Conservation (phyloP, 2,888 invertebrate species). For the Tipula vernalis region DNA sequence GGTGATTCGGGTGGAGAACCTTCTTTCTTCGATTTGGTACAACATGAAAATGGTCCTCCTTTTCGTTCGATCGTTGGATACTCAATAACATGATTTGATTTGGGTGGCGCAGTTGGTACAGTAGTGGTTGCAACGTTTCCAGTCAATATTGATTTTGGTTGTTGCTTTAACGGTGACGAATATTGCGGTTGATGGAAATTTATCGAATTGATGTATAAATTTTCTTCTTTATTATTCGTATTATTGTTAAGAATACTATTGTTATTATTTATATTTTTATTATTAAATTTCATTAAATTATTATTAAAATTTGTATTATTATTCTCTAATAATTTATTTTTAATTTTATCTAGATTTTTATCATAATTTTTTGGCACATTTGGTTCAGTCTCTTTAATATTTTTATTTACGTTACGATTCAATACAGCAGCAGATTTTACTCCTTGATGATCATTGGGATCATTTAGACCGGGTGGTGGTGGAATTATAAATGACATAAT, state of each 20-base stretch:
- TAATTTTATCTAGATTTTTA: conserved; percentile 19
- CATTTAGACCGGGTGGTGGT: conserved; percentile 52
- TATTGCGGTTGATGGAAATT: background rate
- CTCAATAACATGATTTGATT: conserved; percentile 44
- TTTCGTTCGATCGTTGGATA: conserved; percentile 61
- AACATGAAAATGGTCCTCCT: conserved; percentile 54
- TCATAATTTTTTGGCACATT: conserved; percentile 24
- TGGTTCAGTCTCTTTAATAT: conserved; percentile 24
- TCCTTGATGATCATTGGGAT: conserved; percentile 21
- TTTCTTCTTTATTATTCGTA: conserved; percentile 20
- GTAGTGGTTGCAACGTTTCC: background rate
- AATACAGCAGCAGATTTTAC: conserved; percentile 23
- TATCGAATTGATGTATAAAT: conserved; percentile 41
- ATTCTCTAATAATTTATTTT: conserved; percentile 11
- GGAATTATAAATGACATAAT: conserved; percentile 77
- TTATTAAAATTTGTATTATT: background rate
- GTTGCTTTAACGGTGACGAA: background rate
- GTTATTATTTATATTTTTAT: conserved; percentile 6
- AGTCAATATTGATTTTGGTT: background rate
- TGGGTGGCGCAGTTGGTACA: background rate
- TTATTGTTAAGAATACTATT: background rate
- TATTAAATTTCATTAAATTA: conserved; percentile 5
- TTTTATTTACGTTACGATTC: conserved; percentile 33
- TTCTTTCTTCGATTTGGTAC: conserved; percentile 45
- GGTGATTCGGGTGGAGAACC: conserved; percentile 35